These are phyloP conservation scores for Kryptolebias marmoratus DNA, from an alignment of 2,113 vertebrate species.

Conservation along the genomic window DNA sequence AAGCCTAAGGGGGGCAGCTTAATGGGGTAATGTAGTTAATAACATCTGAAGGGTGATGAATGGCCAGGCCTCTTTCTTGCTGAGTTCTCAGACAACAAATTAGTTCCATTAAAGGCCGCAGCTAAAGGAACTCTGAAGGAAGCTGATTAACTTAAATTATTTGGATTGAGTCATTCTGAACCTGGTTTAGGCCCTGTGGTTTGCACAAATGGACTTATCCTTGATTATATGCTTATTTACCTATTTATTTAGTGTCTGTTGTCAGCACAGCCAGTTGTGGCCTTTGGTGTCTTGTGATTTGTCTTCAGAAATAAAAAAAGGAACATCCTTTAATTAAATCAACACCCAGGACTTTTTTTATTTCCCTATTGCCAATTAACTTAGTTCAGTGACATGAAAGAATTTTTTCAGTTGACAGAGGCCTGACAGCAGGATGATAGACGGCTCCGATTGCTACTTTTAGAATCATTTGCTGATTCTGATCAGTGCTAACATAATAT, in stretches of 20 bases:
- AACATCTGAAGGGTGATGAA: constrained; percentile 80
- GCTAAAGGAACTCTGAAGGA: constrained; percentile 74
- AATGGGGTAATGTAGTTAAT: constrained; percentile 81
- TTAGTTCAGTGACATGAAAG: constrained; percentile 64
- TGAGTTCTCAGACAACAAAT: constrained; percentile 79
- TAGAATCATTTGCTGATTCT: constrained; percentile 67
- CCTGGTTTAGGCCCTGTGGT: constrained; percentile 39
- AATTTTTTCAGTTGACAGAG: constrained; percentile 64
- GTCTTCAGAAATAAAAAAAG: constrained; percentile 33
- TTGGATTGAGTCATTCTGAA: constrained; percentile 61
- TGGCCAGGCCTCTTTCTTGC: constrained; percentile 70
- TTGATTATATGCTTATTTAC: constrained; percentile 47
- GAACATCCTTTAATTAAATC: constrained; percentile 67
- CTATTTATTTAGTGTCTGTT: constrained; percentile 32
- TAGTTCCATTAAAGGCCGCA: constrained; percentile 76
- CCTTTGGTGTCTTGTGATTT: constrained; percentile 21
- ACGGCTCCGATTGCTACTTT: constrained; percentile 66
- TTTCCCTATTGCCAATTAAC: constrained; percentile 66
- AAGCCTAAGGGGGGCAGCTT: constrained; percentile 63
- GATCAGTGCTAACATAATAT: constrained; percentile 49
- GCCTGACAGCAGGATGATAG: constrained; percentile 55
- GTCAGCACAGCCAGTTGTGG: constrained; percentile 19
- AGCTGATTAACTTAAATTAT: constrained; percentile 77
- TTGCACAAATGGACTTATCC: constrained; percentile 51
- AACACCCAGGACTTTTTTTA: constrained; percentile 62